phyloP scores from a whole-genome alignment of 2,113 vertebrate species.

The Myiagra hebetior region DNA sequence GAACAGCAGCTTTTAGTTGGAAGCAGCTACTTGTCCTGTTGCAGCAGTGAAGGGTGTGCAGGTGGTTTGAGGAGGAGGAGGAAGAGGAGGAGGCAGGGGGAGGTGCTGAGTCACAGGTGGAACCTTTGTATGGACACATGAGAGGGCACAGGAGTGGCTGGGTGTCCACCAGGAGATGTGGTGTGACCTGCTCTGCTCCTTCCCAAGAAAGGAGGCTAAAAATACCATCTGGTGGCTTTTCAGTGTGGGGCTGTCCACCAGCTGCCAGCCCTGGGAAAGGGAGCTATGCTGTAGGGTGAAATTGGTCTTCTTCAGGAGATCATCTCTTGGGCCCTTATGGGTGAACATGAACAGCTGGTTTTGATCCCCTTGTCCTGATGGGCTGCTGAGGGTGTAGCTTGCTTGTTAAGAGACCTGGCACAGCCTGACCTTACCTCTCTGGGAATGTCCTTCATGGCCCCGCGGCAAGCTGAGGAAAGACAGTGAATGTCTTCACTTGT shows the following conservation, averaged over 20 bases:
- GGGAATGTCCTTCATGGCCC: background rate
- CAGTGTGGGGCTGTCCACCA: background rate
- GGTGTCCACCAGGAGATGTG: background rate
- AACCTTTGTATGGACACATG: background rate
- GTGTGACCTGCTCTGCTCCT: background rate
- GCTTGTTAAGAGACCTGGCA: background rate
- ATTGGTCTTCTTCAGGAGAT: background rate
- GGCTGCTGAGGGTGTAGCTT: background rate
- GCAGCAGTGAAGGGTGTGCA: background rate
- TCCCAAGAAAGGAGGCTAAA: background rate
- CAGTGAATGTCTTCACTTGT: background rate
- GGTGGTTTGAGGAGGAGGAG: background rate
- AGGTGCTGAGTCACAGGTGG: background rate
- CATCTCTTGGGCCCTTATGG: accelerated
- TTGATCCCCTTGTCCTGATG: background rate
- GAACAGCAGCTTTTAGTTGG: background rate
- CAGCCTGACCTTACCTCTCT: background rate
- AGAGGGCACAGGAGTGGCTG: background rate
- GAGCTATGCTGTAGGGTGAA: background rate
- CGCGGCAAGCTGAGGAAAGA: background rate
- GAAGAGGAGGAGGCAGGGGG: background rate
- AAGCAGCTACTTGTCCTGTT: background rate
- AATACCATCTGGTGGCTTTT: background rate
- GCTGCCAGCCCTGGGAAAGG: background rate
- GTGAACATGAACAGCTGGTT: background rate